These are phyloP conservation scores for Uria lomvia DNA, from an alignment of 2,113 vertebrate species.

Conservation along the genomic window DNA sequence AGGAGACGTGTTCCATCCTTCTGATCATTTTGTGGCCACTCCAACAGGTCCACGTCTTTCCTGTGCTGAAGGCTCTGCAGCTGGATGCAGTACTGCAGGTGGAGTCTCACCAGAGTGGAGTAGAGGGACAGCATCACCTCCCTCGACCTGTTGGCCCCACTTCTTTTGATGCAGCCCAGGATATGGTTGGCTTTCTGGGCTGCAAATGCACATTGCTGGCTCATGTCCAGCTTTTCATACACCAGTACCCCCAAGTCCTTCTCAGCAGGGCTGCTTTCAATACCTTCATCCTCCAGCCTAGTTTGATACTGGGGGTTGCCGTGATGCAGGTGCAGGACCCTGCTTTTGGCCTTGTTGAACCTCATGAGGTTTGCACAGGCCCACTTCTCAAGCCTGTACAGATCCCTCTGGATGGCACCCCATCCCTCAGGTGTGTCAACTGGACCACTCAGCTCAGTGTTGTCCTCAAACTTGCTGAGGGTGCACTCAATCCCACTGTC, in stretches of 20 bases:
- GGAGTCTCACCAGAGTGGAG: background rate
- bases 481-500: background rate
- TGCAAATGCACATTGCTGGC: background rate
- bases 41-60: background rate
- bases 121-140: background rate
- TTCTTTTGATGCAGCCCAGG: background rate
- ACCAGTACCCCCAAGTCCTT: background rate
- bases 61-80: background rate
- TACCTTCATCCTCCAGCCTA: background rate
- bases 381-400: background rate
- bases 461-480: background rate
- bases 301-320: background rate
- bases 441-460: background rate
- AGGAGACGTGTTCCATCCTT: background rate
- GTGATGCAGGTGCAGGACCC: background rate
- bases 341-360: background rate
- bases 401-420: background rate
- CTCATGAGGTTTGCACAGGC: background rate
- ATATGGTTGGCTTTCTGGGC: background rate
- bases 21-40: background rate
- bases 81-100: background rate
- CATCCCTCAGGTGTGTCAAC: background rate
- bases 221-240: background rate
- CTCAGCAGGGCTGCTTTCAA: background rate
- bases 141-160: background rate